Evolutionary conservation across 1,140 invertebrate species (phyloP), one percentile per base, ranked within the genome.

Genomic region (Oppia nitens): DNA sequence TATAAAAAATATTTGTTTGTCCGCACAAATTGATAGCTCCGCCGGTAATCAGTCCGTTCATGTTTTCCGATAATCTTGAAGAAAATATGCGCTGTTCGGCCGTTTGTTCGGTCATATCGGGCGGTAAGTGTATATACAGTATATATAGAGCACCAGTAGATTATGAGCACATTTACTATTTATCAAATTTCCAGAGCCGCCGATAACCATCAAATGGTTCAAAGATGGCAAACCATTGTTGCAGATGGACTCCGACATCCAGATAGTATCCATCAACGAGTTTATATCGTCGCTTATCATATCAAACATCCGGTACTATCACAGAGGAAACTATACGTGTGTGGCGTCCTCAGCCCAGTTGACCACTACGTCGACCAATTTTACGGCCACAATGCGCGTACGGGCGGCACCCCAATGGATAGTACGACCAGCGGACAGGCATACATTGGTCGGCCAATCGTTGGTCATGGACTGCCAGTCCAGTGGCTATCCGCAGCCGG

Each of bases 291-390:
- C 67, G 3, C 78, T 87, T 68, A 83, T 81, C 75, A 83, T 85
- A 72, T 78, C 82, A 68, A 83, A 80, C 68, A 77, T 86, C 62
- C 76, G 78, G 64, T 80, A 81, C 64, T 74, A 77, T 66, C 83
- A 85, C 70, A 80, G 81, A 59, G 84, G 84, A 64, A 81, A 83
- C 70, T 87, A 85, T 73, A 85, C 83, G 57, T 86, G 84, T 72
- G 78, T 83, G 67, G 83, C 84, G 67, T 79, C 79, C 73, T 85
- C 85, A 73, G 79, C 78, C 66, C 83, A 82, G 65, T 80, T 82
- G 66, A 79, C 83, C 73, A 81, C 82, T 70, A 56, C 55, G 17
- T 21, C 12, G 9, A 47, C 55, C 6, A 83, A 81, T 76, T 84
- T 81, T 77, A 82, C 82, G 67, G 82, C 83, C 71, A 79, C 79